phyloP scores from a whole-genome alignment of 2,888 invertebrate genomes.

The Aromia moschata region DNA sequence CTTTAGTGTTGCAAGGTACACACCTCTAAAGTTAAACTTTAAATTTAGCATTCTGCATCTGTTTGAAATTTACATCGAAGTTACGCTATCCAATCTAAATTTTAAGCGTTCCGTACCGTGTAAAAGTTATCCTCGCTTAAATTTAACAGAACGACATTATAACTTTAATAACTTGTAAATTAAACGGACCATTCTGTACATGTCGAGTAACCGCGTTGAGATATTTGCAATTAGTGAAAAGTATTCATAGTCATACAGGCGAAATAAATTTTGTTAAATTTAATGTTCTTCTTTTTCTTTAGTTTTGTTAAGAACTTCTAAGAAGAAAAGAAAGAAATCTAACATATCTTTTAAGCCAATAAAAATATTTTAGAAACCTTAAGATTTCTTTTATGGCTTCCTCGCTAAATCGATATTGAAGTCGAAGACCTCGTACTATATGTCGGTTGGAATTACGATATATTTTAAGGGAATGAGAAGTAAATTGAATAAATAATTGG shows the following conservation, averaged over 20 bases:
- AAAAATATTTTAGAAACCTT: neutral
- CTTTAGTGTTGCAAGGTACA: neutral
- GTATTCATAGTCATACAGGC: neutral
- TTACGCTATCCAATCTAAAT: constrained; percentile 38
- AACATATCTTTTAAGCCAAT: neutral
- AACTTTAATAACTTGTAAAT: constrained; percentile 41
- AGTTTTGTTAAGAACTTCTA: too few relatives aligned
- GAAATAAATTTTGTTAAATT: neutral
- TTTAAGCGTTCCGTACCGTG: constrained; percentile 35
- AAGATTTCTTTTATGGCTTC: neutral
- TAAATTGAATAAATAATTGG: too few relatives aligned
- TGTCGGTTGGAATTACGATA: too few relatives aligned
- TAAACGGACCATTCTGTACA: constrained; percentile 23
- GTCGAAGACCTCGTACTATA: neutral
- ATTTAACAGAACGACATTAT: constrained; percentile 33
- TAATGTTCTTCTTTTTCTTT: too few relatives aligned
- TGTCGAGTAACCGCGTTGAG: constrained; percentile 1
- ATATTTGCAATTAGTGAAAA: neutral
- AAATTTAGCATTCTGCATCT: constrained; percentile 23
- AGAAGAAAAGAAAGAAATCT: too few relatives aligned
- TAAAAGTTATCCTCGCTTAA: constrained; percentile 34
- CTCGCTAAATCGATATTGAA: neutral
- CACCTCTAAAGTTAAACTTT: neutral
- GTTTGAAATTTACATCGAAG: constrained; percentile 32
- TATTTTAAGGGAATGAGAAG: too few relatives aligned